Evolutionary conservation across 2,888 invertebrate genomes (phyloP), one percentile per base, ranked within the genome.

Genomic region (Exocentrus adspersus): DNA sequence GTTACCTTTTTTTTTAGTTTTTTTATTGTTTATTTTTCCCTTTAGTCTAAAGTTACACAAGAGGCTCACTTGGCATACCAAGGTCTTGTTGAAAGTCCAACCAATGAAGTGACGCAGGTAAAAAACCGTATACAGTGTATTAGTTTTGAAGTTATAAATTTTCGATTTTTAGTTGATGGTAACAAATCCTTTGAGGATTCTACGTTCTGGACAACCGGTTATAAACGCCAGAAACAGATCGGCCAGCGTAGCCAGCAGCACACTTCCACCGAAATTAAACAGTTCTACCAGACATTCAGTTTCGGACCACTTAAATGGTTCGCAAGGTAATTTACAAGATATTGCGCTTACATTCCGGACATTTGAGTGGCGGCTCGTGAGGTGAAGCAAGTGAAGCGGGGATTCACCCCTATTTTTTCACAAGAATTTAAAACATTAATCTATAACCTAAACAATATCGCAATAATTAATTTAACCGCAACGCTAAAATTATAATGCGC

Each of bases 11-110:
- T 77, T 75, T 75, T n/a, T n/a, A n/a, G 77, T 78, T 77, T 77
- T 77, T 78, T 78, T 75, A 77, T 74, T 68, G 70, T 69, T 75
- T 77, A 68, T 72, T 74, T 77, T 76, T 78, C 76, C 72, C 74
- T 80, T 83, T 85, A 95, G 94, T 89, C 91, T 21, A 90, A 91
- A 21, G 87, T 96, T 74, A 93, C 94, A 14, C 92, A 92, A 77
- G 95, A 96, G 82, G 93, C 95, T 48, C 95, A 94, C 79, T 90
- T 93, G 77, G 98, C 96, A 0, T 98, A 98, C 85, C 92, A 94
- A 77, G 92, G 93, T 75, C 85, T 98, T 54, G 95, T 98, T 58
- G 96, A 97, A 79, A 82, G 85, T 71, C 83, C 85, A 3, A 77
- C 76, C 63, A 75, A 74, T 16, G 82, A 82, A 66, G 76, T 80